These are phyloP conservation scores for Hormiphora californensis DNA, from an alignment of 37 sponge, comb jelly and placozoan genomes.

Conservation along the genomic window DNA sequence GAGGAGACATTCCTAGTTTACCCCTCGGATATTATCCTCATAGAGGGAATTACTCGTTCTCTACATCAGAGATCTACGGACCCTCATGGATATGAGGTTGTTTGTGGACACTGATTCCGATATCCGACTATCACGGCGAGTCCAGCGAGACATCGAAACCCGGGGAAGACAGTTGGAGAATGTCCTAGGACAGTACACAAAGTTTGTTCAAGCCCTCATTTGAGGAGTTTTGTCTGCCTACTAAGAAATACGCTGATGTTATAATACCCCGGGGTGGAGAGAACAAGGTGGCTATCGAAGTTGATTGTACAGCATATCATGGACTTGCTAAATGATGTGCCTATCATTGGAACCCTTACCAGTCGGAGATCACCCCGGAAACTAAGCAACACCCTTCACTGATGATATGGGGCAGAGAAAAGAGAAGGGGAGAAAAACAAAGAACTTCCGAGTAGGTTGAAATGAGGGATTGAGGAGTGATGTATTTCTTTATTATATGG, in stretches of 20 bases:
- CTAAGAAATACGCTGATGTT: slow-evolving; percentile 95
- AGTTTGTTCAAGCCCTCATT: slow-evolving; percentile 90
- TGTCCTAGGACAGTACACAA: slow-evolving; percentile 77
- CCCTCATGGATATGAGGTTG: slow-evolving; percentile 84
- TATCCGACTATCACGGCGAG: slow-evolving; percentile 82
- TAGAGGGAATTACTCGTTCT: slow-evolving; percentile 93
- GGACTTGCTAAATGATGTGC: slow-evolving; percentile 65
- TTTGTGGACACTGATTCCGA: slow-evolving; percentile 96
- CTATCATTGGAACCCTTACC: neutral
- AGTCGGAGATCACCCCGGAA: neutral
- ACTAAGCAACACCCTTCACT: slow-evolving; percentile 22
- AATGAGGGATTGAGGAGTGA: too few relatives aligned
- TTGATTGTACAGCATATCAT: slow-evolving; percentile 87
- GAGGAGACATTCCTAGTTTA: slow-evolving; percentile 52
- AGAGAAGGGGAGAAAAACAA: too few relatives aligned
- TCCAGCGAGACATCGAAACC: slow-evolving; percentile 73
- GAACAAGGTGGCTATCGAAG: slow-evolving; percentile 82
- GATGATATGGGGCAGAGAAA: too few relatives aligned
- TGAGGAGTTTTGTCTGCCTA: slow-evolving; percentile 94
- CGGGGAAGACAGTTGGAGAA: slow-evolving; percentile 71
- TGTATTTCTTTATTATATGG: too few relatives aligned
- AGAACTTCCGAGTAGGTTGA: too few relatives aligned
- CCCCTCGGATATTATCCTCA: slow-evolving; percentile 77
- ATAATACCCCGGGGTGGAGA: slow-evolving; percentile 91
- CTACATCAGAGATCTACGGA: slow-evolving; percentile 73